Conservation (phyloP, 2,113 vertebrate genomes). For the Bungarus multicinctus region DNA sequence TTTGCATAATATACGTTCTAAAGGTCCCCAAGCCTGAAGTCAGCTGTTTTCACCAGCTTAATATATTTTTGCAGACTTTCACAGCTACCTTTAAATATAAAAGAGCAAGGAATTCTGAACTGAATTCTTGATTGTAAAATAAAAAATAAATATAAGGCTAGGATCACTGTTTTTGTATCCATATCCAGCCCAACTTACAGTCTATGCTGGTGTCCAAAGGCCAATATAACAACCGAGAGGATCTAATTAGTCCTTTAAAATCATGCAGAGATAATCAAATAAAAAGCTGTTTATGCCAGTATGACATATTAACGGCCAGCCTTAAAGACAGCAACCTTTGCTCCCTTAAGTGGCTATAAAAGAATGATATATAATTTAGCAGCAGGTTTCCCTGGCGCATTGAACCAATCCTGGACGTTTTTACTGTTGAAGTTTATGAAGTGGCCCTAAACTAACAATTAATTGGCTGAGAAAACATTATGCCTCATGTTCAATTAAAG, state of each 20-base stretch:
- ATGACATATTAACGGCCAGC: constrained; percentile 16
- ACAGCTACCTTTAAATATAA: not conserved
- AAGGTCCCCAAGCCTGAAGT: not conserved
- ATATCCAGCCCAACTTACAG: not conserved
- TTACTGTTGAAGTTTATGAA: constrained; percentile 5
- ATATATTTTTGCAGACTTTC: not conserved
- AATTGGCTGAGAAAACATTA: not conserved
- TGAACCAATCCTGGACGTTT: not conserved
- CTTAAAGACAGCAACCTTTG: not conserved
- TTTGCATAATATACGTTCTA: not conserved
- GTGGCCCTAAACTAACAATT: not conserved
- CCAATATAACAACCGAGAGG: not conserved
- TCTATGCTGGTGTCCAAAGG: not conserved
- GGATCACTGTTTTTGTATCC: not conserved
- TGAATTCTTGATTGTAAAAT: not conserved
- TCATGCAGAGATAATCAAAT: constrained; percentile 40
- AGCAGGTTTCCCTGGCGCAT: not conserved
- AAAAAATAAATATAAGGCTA: not conserved
- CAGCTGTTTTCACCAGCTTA: not conserved
- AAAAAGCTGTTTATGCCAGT: constrained; percentile 24
- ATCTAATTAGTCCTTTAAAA: constrained; percentile 54
- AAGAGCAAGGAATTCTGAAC: too few relatives aligned
- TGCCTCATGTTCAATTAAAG: not conserved
- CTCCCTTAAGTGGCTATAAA: constrained; percentile 12
- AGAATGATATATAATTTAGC: not conserved